These are phyloP conservation scores for Drosophila atripex DNA, from an alignment of 2,888 invertebrate species.

Conservation along the genomic window DNA sequence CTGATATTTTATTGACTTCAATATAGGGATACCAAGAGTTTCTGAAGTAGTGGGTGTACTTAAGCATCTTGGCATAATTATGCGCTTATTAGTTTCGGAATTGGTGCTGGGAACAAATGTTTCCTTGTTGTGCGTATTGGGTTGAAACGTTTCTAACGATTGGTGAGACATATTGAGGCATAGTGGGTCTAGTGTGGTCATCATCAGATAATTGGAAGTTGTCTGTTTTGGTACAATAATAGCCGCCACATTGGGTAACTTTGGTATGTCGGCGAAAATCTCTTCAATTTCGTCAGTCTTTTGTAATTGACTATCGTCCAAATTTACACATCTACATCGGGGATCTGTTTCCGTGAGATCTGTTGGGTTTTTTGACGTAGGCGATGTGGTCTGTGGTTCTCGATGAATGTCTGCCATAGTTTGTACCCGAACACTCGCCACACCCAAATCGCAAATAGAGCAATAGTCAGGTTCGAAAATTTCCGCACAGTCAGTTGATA, in stretches of 20 bases:
- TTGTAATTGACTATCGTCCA: slow-evolving; percentile 65
- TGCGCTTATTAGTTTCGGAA: slow-evolving; percentile 82
- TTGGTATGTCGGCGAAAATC: slow-evolving; percentile 87
- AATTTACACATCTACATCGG: slow-evolving; percentile 2
- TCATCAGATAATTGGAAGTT: slow-evolving; percentile 53
- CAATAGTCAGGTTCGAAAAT: slow-evolving; percentile 89
- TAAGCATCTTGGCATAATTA: slow-evolving; percentile 74
- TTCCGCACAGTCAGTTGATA: slow-evolving; percentile 52
- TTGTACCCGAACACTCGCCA: slow-evolving; percentile 85
- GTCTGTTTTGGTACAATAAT: slow-evolving; percentile 87
- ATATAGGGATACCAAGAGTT: slow-evolving; percentile 49
- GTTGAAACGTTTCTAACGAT: slow-evolving; percentile 30
- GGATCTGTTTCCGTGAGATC: not conserved
- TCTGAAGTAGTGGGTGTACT: slow-evolving; percentile 68
- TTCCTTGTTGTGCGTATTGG: slow-evolving; percentile 70
- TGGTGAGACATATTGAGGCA: slow-evolving; percentile 47
- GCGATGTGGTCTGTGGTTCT: slow-evolving; percentile 64
- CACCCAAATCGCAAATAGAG: slow-evolving; percentile 88
- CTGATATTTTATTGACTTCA: slow-evolving; percentile 49
- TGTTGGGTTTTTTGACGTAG: slow-evolving; percentile 56
- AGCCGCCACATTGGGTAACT: slow-evolving; percentile 90
- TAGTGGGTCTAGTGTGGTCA: slow-evolving; percentile 41
- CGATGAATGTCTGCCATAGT: slow-evolving; percentile 85
- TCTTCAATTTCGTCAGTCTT: slow-evolving; percentile 83
- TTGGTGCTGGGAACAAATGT: slow-evolving; percentile 82